Conservation (phyloP, 2,888 invertebrate genomes). For the Noctua comes region DNA sequence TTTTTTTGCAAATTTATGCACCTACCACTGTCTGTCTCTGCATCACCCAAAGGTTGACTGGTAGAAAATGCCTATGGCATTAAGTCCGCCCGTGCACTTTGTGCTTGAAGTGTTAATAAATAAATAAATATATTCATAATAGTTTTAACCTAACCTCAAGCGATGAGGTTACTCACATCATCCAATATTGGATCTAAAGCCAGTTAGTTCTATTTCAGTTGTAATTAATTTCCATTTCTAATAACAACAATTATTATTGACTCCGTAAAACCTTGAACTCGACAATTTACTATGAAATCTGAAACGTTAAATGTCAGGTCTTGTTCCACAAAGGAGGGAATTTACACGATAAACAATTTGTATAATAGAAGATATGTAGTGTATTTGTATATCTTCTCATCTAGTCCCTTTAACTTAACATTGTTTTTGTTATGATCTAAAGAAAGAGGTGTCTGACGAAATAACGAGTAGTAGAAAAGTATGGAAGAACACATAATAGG, state of each 20-base stretch:
- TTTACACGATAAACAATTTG: not conserved
- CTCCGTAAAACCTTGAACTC: not conserved
- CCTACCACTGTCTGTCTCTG: too few species aligned
- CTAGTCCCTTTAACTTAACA: not conserved
- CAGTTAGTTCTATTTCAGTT: not conserved
- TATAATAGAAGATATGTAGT: too few species aligned
- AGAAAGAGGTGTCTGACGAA: not conserved
- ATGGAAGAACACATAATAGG: not conserved
- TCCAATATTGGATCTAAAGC: slow-evolving; percentile 6
- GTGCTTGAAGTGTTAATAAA: too few species aligned
- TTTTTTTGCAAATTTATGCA: too few species aligned
- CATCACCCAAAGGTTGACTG: too few species aligned
- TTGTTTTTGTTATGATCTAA: slow-evolving; percentile 26
- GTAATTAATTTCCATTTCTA: not conserved
- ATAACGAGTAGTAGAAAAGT: not conserved
- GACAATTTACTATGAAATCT: slow-evolving; percentile 4
- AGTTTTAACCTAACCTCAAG: not conserved
- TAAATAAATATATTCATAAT: too few species aligned
- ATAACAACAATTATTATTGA: not conserved
- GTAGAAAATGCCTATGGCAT: too few species aligned
- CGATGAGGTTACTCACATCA: not conserved
- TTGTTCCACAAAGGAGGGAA: slow-evolving; percentile 1
- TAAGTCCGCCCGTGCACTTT: too few species aligned
- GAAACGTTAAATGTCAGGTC: not conserved
- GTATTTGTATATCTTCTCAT: too few species aligned